Percentiles rank a stretch among this genome's conserved stretches.
These are phyloP conservation scores for Microchrysa polita DNA, from an alignment of 2,888 invertebrate genomes.

Conservation along the genomic window DNA sequence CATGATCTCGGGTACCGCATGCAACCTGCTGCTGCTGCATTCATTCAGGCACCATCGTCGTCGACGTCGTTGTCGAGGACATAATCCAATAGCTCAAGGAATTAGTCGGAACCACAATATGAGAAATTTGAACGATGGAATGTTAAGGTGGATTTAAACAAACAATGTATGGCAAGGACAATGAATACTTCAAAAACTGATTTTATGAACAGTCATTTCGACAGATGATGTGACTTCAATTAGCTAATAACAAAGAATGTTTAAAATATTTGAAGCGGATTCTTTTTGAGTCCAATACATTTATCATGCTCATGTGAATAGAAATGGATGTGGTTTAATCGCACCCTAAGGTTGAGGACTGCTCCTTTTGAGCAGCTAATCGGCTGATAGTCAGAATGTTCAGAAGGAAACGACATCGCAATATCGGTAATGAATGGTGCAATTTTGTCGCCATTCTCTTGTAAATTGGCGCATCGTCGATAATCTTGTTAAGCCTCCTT, in stretches of 20 bases:
- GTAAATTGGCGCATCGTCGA: slow-evolving; percentile 51
- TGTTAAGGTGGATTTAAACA: neutral
- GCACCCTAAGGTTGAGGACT: too few relatives aligned
- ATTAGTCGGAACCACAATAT: slow-evolving; percentile 16
- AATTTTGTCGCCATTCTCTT: slow-evolving; percentile 50
- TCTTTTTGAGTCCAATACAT: too few relatives aligned
- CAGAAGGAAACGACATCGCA: neutral
- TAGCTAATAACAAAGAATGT: too few relatives aligned
- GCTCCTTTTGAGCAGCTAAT: too few relatives aligned
- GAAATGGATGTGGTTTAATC: too few relatives aligned
- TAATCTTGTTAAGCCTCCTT: slow-evolving; percentile 49
- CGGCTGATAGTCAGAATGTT: neutral
- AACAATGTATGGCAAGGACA: neutral
- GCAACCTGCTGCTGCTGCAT: slow-evolving; percentile 29
- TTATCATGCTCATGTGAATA: too few relatives aligned
- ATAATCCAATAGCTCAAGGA: slow-evolving; percentile 31
- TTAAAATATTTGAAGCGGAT: too few relatives aligned
- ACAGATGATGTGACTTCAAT: too few relatives aligned
- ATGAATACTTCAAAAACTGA: too few relatives aligned
- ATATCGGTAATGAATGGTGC: slow-evolving; percentile 45
- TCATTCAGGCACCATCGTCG: neutral
- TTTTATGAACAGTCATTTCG: too few relatives aligned
- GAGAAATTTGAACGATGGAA: slow-evolving; percentile 3
- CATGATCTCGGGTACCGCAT: slow-evolving; percentile 1
- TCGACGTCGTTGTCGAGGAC: neutral